Evolutionary conservation across 2,888 invertebrate genomes (phyloP).

Genomic region (Lasioglossum vierecki): DNA sequence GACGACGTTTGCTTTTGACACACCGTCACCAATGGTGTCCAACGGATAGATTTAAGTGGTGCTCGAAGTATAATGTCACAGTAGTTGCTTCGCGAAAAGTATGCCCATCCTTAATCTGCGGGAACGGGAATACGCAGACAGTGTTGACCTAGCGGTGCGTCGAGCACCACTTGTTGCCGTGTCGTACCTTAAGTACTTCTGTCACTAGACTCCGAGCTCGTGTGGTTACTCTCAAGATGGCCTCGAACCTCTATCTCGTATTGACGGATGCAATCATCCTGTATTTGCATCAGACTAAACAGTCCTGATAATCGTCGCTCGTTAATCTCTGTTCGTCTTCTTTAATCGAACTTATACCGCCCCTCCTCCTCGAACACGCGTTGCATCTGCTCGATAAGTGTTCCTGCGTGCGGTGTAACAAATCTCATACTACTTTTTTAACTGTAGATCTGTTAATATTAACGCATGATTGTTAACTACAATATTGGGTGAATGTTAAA

Average conservation of each 20-base stretch:
- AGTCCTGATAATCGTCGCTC: conserved; percentile 37
- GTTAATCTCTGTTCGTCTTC: conserved; percentile 2
- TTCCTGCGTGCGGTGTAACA: neutral
- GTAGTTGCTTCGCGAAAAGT: conserved; percentile 39
- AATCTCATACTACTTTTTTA: neutral
- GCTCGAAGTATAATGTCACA: conserved; percentile 55
- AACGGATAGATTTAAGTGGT: conserved; percentile 49
- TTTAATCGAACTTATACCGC: conserved; percentile 39
- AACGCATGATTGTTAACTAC: neutral
- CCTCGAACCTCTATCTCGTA: conserved; percentile 52
- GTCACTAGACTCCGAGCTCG: conserved; percentile 68
- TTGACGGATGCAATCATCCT: conserved; percentile 49
- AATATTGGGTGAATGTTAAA: no score
- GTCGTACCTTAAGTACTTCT: conserved; percentile 72
- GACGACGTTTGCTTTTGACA: conserved; percentile 41
- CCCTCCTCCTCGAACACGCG: neutral
- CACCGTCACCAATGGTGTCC: conserved; percentile 29
- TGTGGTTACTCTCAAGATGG: conserved; percentile 60
- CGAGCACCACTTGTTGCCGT: conserved; percentile 80
- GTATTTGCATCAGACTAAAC: conserved; percentile 56
- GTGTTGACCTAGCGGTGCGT: conserved; percentile 67
- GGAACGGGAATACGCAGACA: conserved; percentile 55
- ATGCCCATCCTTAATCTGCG: conserved; percentile 35
- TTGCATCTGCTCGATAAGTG: neutral
- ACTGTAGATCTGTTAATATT: neutral